Conservation (phyloP, 2,113 vertebrate species). For the Corydoras maculifer region DNA sequence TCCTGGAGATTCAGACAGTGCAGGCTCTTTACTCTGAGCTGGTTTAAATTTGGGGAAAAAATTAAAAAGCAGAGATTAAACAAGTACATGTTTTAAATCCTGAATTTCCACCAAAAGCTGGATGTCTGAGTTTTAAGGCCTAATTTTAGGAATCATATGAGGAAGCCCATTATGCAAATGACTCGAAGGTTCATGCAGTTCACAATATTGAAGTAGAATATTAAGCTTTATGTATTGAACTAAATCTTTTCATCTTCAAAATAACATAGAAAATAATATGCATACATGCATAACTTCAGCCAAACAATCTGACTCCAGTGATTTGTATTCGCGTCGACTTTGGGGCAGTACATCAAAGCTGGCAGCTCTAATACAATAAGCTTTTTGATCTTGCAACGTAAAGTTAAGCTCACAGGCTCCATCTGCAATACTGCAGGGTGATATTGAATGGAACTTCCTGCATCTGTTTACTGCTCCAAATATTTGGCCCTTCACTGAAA, state of each 20-base stretch:
- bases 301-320: slow-evolving; percentile 41
- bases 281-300: slow-evolving; percentile 43
- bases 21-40: no score
- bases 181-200: slow-evolving; percentile 19
- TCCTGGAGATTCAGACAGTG: no score
- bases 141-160: no score
- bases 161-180: not conserved
- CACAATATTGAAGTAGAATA: slow-evolving; percentile 26
- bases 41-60: no score
- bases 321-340: slow-evolving; percentile 37
- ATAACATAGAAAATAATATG: slow-evolving; percentile 45
- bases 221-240: slow-evolving; percentile 34
- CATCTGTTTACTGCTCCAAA: no score
- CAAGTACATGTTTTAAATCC: no score
- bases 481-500: no score
- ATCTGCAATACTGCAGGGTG: no score
- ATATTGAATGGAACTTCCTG: no score
- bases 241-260: slow-evolving; percentile 22
- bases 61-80: no score
- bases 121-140: not conserved
- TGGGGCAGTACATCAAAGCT: slow-evolving; percentile 54
- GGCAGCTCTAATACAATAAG: slow-evolving; percentile 37
- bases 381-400: slow-evolving; percentile 40
- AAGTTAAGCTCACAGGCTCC: slow-evolving; percentile 16
- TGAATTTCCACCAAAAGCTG: not conserved